These are phyloP conservation scores for Euspilapteryx auroguttella DNA, from an alignment of 2,888 invertebrate genomes.

Conservation along the genomic window DNA sequence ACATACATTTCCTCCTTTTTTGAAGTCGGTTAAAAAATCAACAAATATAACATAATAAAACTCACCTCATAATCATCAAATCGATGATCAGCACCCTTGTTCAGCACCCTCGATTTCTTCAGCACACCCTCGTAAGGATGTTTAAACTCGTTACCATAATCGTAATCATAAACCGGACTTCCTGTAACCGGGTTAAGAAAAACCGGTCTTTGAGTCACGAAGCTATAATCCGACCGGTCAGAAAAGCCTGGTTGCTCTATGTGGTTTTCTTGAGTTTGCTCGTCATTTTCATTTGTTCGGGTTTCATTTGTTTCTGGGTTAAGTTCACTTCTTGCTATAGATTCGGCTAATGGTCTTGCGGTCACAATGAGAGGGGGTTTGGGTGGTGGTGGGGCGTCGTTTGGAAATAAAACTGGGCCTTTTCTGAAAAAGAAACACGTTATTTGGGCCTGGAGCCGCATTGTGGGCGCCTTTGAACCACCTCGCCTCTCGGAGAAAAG, in stretches of 20 bases:
- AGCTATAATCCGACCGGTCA: too few relatives aligned
- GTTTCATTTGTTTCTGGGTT: constrained; percentile 10
- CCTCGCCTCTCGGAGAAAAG: too few relatives aligned
- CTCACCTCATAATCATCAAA: constrained; percentile 31
- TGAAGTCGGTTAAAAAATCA: too few relatives aligned
- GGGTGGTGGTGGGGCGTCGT: constrained; percentile 30
- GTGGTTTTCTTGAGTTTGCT: too few relatives aligned
- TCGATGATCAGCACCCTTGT: constrained; percentile 11
- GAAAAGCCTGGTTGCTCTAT: too few relatives aligned
- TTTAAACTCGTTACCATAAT: constrained; percentile 5
- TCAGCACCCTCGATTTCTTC: constrained; percentile 8
- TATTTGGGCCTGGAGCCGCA: too few relatives aligned
- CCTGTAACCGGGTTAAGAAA: constrained; percentile 4
- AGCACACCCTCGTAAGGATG: constrained; percentile 14
- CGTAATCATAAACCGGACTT: constrained; percentile 10
- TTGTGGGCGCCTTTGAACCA: too few relatives aligned
- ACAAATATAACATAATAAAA: constrained; percentile 1
- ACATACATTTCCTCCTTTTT: too few relatives aligned
- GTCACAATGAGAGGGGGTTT: constrained; percentile 41
- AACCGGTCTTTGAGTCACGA: neutral
- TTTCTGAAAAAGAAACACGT: constrained; percentile 23
- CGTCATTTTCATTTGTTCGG: too few relatives aligned
- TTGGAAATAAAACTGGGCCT: constrained; percentile 49
- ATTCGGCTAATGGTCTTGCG: constrained; percentile 34
- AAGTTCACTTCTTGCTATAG: constrained; percentile 35